Conservation (phyloP, 2,113 vertebrate species). For the Halichoerus grypus region DNA sequence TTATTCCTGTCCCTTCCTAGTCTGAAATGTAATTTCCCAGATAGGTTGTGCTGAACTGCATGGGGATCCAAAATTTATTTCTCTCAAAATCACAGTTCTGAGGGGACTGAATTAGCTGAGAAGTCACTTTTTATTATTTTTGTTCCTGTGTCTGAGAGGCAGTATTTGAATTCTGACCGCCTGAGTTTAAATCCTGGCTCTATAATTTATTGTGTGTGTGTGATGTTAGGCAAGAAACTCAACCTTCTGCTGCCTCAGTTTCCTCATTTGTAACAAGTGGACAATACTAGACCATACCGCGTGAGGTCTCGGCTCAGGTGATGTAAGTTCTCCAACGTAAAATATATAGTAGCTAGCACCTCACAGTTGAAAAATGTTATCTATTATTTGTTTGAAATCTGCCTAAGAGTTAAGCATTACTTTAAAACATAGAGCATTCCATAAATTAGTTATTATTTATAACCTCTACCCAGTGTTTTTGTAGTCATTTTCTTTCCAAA, state of each 20-base stretch:
- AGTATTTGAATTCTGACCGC: not conserved
- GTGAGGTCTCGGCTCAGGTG: not conserved
- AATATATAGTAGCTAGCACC: not conserved
- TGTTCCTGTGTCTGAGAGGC: not conserved
- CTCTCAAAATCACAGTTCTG: not conserved
- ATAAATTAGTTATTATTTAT: not conserved
- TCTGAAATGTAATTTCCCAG: not conserved
- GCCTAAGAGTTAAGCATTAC: not conserved
- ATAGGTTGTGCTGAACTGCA: not conserved
- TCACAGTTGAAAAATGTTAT: too few relatives aligned
- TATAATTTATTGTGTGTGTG: not conserved
- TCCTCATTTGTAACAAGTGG: not conserved
- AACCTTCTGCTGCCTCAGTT: not conserved
- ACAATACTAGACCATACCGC: not conserved
- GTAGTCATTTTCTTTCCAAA: not conserved
- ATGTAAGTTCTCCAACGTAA: not conserved
- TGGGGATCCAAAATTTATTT: not conserved
- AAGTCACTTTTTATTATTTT: not conserved
- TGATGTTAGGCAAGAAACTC: not conserved
- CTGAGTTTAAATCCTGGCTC: not conserved
- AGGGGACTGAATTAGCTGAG: not conserved
- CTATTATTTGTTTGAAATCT: not conserved
- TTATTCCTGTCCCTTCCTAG: not conserved
- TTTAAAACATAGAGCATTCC: not conserved
- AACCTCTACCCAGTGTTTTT: not conserved